These are phyloP conservation scores for Caenorhabditis tropicalis DNA, from an alignment of 1,140 invertebrate genomes.

Conservation along the genomic window DNA sequence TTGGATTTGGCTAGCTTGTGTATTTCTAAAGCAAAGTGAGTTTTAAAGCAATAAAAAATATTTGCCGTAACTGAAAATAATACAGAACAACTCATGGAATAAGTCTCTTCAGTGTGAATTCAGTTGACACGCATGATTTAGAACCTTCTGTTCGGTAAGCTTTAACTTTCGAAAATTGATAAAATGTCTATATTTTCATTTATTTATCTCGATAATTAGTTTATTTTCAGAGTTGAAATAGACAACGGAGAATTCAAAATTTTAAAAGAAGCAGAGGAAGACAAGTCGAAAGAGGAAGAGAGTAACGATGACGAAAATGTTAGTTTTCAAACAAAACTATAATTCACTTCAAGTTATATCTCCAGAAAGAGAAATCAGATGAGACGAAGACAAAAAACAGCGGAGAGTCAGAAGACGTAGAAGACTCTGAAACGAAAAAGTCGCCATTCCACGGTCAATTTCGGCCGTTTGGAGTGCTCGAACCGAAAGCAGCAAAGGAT, in stretches of 20 bases:
- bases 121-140: neutral
- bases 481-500: constrained; percentile 17
- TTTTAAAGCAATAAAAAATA: neutral
- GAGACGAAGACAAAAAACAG: neutral
- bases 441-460: neutral
- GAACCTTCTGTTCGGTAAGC: neutral
- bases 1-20: constrained; percentile 6
- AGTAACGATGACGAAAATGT: neutral
- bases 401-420: constrained; percentile 19
- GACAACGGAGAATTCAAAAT: neutral
- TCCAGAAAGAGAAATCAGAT: neutral
- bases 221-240: neutral
- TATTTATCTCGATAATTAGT: neutral
- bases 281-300: neutral
- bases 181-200: neutral
- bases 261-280: neutral
- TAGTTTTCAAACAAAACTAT: no score
- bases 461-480: constrained; percentile 42
- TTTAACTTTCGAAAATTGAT: no score
- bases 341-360: no score
- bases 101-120: neutral
- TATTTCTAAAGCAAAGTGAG: constrained; percentile 48
- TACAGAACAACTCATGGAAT: constrained; percentile 18
- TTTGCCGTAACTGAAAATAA: neutral
- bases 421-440: neutral